phyloP scores from a whole-genome alignment of 2,888 invertebrate genomes.

The Troilus luridus region DNA sequence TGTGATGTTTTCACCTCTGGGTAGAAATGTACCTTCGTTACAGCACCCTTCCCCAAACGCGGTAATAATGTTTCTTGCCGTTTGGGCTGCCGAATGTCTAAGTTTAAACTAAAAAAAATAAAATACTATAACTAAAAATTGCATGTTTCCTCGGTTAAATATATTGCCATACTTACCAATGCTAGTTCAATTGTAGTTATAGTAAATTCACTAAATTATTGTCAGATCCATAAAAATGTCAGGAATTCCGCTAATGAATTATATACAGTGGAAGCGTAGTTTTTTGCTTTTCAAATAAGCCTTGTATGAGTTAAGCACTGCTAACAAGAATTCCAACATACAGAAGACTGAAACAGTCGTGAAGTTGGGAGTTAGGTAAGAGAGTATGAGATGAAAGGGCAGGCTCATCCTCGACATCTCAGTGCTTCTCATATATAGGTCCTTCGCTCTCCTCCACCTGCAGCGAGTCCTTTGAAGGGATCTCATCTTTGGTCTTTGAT shows the following conservation, averaged over 20 bases:
- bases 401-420: background rate
- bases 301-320: background rate
- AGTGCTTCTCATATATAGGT: slow-evolving; percentile 8
- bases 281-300: slow-evolving; percentile 4
- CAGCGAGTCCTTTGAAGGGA: background rate
- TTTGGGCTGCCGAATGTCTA: too few relatives aligned
- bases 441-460: background rate
- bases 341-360: background rate
- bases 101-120: too few relatives aligned
- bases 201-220: background rate
- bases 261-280: background rate
- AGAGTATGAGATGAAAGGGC: background rate
- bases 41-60: too few relatives aligned
- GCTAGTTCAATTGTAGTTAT: too few relatives aligned
- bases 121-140: too few relatives aligned
- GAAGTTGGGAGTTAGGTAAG: background rate
- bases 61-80: too few relatives aligned
- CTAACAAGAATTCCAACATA: background rate
- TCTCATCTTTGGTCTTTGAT: slow-evolving; percentile 21
- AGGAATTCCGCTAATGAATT: background rate
- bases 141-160: too few relatives aligned
- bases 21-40: too few relatives aligned
- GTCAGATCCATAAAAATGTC: background rate
- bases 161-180: too few relatives aligned
- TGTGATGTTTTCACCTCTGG: too few relatives aligned